These are phyloP conservation scores for Odocoileus hemionus DNA, from an alignment of 2,113 vertebrate species.

Conservation along the genomic window DNA sequence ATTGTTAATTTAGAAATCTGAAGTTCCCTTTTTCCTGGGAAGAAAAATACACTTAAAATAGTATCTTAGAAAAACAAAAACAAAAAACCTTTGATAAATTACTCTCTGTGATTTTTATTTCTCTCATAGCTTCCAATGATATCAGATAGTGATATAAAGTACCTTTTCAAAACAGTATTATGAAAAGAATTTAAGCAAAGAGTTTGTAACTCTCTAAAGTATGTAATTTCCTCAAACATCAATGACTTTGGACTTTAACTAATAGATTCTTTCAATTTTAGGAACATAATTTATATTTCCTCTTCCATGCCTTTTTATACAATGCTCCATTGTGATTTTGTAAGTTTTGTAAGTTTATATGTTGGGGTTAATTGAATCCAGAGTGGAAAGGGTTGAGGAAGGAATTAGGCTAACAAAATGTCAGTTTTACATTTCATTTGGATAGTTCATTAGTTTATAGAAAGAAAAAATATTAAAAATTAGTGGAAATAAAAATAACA, in stretches of 20 bases:
- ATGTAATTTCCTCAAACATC: not conserved
- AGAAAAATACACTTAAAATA: not conserved
- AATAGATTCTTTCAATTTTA: not conserved
- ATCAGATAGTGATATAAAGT: not conserved
- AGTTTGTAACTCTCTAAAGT: not conserved
- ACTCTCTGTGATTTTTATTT: not conserved
- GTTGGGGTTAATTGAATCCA: not conserved
- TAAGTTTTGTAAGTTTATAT: not conserved
- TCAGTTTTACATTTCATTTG: not conserved
- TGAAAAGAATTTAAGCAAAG: not conserved
- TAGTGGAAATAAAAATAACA: not conserved
- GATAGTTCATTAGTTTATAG: not conserved
- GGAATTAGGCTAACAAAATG: not conserved
- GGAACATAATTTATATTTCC: not conserved
- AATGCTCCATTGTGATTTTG: not conserved
- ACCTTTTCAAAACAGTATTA: not conserved
- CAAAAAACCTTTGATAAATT: not conserved
- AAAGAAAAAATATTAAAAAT: not conserved
- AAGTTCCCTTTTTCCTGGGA: not conserved
- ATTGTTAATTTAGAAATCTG: not conserved
- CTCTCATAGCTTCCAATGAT: not conserved
- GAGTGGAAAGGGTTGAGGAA: not conserved
- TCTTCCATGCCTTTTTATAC: not conserved
- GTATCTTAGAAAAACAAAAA: not conserved
- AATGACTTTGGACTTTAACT: not conserved